Evolutionary conservation across 2,113 vertebrate genomes (phyloP).

Genomic region (Hippocampus barbouri): DNA sequence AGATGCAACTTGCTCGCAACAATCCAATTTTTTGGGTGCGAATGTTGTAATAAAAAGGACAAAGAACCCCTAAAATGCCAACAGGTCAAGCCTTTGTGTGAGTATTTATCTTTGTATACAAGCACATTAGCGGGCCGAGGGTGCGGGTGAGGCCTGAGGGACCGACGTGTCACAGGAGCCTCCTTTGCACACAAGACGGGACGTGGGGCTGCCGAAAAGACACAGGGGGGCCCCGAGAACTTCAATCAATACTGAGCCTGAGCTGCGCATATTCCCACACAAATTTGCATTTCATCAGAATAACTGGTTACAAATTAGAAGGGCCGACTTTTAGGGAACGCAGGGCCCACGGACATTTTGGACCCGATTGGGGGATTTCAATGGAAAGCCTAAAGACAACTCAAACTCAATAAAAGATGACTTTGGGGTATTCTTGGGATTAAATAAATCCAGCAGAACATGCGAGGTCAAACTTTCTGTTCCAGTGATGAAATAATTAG

Average conservation of each 20-base stretch:
- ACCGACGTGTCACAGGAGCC: constrained; percentile 28
- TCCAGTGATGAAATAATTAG: no score
- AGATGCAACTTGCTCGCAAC: neutral
- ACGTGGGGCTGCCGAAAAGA: constrained; percentile 31
- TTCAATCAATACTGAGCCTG: constrained; percentile 16
- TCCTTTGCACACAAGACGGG: constrained; percentile 30
- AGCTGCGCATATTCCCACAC: constrained; percentile 45
- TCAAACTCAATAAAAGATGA: neutral
- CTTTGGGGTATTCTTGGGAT: no score
- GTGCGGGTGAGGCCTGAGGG: neutral
- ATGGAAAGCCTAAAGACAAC: constrained; percentile 11
- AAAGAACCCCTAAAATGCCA: neutral
- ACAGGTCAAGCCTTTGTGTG: neutral
- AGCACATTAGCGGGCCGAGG: neutral
- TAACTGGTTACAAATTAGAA: constrained; percentile 15
- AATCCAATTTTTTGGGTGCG: neutral
- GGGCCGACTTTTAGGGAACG: constrained; percentile 9
- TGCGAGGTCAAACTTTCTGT: no score
- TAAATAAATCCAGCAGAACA: no score
- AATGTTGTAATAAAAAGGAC: neutral
- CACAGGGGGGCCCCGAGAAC: constrained; percentile 31
- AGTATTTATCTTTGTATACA: neutral
- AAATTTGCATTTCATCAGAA: constrained; percentile 48
- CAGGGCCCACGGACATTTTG: constrained; percentile 2
- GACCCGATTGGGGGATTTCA: constrained; percentile 11